Percentiles rank a stretch among this genome's conserved stretches.
Conservation (phyloP, 2,888 invertebrate genomes). For the Drosophila lacicola region DNA sequence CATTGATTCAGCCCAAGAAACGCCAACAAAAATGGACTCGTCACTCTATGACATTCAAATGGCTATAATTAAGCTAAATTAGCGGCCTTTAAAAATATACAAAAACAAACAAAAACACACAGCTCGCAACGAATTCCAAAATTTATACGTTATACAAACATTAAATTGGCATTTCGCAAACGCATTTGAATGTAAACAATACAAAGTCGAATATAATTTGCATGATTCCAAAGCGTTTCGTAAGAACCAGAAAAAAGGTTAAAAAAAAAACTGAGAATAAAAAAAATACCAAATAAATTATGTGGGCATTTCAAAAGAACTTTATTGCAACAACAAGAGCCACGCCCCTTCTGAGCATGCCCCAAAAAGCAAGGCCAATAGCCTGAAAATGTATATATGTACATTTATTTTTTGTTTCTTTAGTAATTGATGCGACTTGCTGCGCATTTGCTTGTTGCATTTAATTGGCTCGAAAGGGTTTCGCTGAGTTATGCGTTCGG, state of each 20-base stretch:
- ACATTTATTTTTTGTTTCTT: constrained; percentile 4
- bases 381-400: constrained; percentile 32
- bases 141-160: constrained; percentile 44
- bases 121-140: constrained; percentile 36
- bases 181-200: constrained; percentile 56
- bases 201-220: constrained; percentile 66
- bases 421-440: constrained; percentile 65
- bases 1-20: constrained; percentile 20
- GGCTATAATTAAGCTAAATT: constrained; percentile 75
- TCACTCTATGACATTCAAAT: constrained; percentile 65
- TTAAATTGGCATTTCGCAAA: constrained; percentile 44
- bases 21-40: constrained; percentile 31
- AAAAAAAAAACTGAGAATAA: not conserved
- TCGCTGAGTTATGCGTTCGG: constrained; percentile 9
- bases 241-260: constrained; percentile 44
- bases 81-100: constrained; percentile 48
- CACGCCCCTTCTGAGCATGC: constrained; percentile 61
- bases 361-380: constrained; percentile 67
- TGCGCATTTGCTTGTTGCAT: constrained; percentile 46
- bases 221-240: constrained; percentile 72
- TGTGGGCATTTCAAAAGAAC: constrained; percentile 75
- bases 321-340: constrained; percentile 44
- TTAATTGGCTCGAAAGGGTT: constrained; percentile 21
- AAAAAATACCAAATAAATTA: constrained; percentile 68
- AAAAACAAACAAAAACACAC: not conserved